Evolutionary conservation across 2,797 vertebrate species (phyloP).

Genomic region (Brachymystax lenok): DNA sequence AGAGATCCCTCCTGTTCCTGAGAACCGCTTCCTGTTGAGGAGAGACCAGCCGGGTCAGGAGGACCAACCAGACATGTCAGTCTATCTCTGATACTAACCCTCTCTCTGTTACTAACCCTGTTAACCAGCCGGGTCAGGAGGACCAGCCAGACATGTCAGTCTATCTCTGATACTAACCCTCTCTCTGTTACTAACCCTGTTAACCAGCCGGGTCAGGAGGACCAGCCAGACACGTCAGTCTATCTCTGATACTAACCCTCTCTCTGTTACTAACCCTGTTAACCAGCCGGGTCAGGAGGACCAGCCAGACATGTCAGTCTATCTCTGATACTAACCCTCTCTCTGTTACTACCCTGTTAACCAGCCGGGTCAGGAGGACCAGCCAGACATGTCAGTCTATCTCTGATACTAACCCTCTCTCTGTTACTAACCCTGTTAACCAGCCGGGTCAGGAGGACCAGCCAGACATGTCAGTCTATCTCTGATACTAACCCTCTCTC

Average conservation of each 20-base stretch:
- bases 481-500: neutral
- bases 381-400: constrained; percentile 81
- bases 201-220: too few species aligned
- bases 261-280: too few species aligned
- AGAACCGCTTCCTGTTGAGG: constrained; percentile 94
- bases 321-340: neutral
- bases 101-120: neutral
- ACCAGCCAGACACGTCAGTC: too few species aligned
- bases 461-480: constrained; percentile 80
- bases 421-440: constrained; percentile 44
- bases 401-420: neutral
- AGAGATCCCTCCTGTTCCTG: constrained; percentile 96
- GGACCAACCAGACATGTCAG: constrained; percentile 83
- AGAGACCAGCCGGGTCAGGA: constrained; percentile 83
- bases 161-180: too few species aligned
- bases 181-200: too few species aligned
- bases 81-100: constrained; percentile 13
- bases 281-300: constrained; percentile 79
- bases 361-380: constrained; percentile 76
- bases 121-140: too few species aligned
- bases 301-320: constrained; percentile 83
- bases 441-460: constrained; percentile 78
- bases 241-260: too few species aligned
- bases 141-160: too few species aligned
- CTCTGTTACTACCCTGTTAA: constrained; percentile 41